Percentiles rank a stretch among this genome's conserved stretches.
phyloP scores from a whole-genome alignment of 2,113 vertebrate genomes.

The Pseudorectes ferrugineus region DNA sequence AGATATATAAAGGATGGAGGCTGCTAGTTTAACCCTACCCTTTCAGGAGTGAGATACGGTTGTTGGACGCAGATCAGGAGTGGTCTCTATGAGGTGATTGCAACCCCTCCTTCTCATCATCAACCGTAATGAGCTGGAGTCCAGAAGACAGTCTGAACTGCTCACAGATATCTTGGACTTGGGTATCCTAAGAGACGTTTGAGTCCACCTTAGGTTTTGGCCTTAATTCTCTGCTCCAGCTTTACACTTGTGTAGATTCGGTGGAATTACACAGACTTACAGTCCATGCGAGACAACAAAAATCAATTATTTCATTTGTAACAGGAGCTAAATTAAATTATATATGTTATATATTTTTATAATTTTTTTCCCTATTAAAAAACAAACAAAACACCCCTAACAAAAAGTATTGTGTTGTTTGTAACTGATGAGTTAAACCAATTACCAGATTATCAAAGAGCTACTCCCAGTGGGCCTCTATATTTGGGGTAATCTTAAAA shows the following conservation, averaged over 20 bases:
- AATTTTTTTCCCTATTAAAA: background rate
- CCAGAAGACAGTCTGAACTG: background rate
- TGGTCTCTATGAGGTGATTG: background rate
- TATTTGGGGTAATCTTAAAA: background rate
- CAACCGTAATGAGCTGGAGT: background rate
- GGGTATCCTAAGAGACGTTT: background rate
- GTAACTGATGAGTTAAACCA: background rate
- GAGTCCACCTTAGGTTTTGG: background rate
- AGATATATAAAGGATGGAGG: background rate
- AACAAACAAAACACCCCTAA: background rate
- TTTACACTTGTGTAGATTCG: background rate
- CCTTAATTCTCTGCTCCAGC: background rate
- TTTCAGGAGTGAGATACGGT: background rate
- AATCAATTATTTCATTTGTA: background rate
- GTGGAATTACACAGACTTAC: background rate
- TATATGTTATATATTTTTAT: background rate
- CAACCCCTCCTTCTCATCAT: background rate
- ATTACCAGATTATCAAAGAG: background rate
- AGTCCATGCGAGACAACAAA: background rate
- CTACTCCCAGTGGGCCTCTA: background rate
- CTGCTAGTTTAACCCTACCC: background rate
- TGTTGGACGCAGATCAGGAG: background rate
- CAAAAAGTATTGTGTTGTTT: background rate
- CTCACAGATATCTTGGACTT: background rate
- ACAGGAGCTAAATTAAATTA: background rate